These are phyloP conservation scores for Tipula confusa DNA, from an alignment of 2,888 invertebrate genomes.

Conservation along the genomic window DNA sequence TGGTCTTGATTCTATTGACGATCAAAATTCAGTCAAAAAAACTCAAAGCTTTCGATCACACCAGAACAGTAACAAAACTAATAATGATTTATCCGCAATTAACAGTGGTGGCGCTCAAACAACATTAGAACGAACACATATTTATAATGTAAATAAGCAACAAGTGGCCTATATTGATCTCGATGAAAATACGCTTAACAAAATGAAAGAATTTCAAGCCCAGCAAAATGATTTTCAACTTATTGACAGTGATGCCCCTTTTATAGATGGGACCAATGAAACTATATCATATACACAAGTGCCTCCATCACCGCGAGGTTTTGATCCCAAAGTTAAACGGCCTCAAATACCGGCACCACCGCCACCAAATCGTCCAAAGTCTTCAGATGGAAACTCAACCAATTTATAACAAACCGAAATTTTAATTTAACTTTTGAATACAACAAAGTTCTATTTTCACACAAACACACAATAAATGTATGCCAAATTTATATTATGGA, in stretches of 20 bases:
- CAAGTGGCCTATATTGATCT: constrained; percentile 38
- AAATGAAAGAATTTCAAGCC: neutral
- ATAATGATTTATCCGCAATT: neutral
- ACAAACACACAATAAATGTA: neutral
- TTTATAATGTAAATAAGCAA: constrained; percentile 38
- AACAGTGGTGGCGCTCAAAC: constrained; percentile 34
- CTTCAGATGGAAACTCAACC: constrained; percentile 35
- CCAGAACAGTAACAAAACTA: constrained; percentile 28
- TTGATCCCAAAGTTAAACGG: constrained; percentile 37
- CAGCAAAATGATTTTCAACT: neutral
- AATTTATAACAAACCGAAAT: constrained; percentile 35
- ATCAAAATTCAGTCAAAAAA: constrained; percentile 35
- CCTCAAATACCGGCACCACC: constrained; percentile 38
- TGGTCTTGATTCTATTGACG: neutral
- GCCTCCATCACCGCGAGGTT: constrained; percentile 37
- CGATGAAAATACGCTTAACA: constrained; percentile 29
- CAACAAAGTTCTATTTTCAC: neutral
- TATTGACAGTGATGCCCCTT: neutral
- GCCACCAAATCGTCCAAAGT: constrained; percentile 36
- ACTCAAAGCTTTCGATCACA: constrained; percentile 37
- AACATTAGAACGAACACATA: constrained; percentile 37
- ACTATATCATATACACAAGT: constrained; percentile 33
- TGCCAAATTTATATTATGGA: neutral
- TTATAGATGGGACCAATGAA: neutral
- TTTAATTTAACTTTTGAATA: constrained; percentile 30